A percentile compares a stretch with the other conserved stretches of the same genome.
Evolutionary conservation across 2,113 vertebrate genomes (phyloP).

Genomic region (Notothenia coriiceps): DNA sequence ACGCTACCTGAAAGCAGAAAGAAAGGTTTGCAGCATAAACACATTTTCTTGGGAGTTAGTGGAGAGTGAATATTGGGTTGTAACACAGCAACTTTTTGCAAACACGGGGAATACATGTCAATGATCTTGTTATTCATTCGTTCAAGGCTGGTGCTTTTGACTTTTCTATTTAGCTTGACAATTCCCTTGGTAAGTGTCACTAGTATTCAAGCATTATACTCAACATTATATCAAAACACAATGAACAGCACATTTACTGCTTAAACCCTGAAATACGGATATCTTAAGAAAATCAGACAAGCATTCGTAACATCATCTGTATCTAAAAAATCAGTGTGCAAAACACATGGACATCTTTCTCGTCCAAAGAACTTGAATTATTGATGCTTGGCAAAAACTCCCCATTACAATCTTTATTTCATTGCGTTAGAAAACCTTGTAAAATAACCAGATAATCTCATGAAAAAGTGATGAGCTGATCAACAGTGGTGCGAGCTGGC

Average conservation of each 20-base stretch:
- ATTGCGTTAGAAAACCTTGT: conserved; percentile 2
- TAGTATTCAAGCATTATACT: neutral
- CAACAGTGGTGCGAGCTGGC: neutral
- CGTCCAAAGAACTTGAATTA: neutral
- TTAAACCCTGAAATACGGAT: too few species aligned
- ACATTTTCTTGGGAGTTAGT: too few species aligned
- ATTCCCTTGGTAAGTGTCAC: too few species aligned
- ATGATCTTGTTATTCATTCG: too few species aligned
- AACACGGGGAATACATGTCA: too few species aligned
- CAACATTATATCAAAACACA: neutral
- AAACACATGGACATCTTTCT: neutral
- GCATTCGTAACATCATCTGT: too few species aligned
- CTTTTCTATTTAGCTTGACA: too few species aligned
- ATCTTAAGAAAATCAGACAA: neutral
- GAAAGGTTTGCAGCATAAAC: neutral
- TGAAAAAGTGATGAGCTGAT: neutral
- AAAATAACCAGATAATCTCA: neutral
- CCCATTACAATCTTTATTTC: neutral
- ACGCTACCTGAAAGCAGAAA: neutral
- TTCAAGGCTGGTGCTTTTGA: neutral
- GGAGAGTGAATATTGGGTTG: too few species aligned
- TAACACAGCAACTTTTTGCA: too few species aligned
- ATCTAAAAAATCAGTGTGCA: neutral
- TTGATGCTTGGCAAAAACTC: neutral
- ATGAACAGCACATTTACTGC: too few species aligned